Conservation (phyloP, 2,113 vertebrate genomes). For the Forbesichthys papilliferus region DNA sequence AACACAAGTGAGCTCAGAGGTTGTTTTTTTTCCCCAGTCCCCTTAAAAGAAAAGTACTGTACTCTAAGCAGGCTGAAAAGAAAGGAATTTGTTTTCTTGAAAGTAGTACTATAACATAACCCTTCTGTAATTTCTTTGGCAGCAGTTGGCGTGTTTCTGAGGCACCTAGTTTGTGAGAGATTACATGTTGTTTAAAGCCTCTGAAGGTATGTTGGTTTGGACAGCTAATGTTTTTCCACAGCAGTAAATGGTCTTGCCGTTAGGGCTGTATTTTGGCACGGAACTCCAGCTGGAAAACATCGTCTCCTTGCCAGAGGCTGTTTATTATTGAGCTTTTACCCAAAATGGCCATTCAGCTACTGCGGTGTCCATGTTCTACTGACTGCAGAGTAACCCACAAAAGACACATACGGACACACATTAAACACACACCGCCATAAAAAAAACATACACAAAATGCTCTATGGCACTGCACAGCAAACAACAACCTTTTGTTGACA, state of each 20-base stretch:
- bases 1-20: conserved; percentile 40
- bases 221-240: conserved; percentile 73
- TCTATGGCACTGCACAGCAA: too few species aligned
- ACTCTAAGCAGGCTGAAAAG: conserved; percentile 26
- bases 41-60: conserved; percentile 20
- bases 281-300: conserved; percentile 71
- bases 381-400: conserved; percentile 68
- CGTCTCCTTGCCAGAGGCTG: conserved; percentile 67
- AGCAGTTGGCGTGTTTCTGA: conserved; percentile 59
- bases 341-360: conserved; percentile 76
- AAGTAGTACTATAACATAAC: conserved; percentile 52
- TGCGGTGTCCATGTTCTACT: conserved; percentile 66
- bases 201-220: conserved; percentile 72
- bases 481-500: too few species aligned
- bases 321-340: conserved; percentile 76
- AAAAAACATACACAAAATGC: neutral
- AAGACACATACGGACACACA: conserved; percentile 56
- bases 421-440: conserved; percentile 19
- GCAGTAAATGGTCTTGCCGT: conserved; percentile 73
- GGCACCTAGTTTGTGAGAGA: conserved; percentile 64
- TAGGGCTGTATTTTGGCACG: conserved; percentile 72
- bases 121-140: conserved; percentile 62
- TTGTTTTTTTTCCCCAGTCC: conserved; percentile 40
- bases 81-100: conserved; percentile 42
- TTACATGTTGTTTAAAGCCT: conserved; percentile 72